Percentiles rank a stretch among this genome's conserved stretches.
phyloP scores from a whole-genome alignment of 2,797 vertebrate species.

The Neosilurus mollespiculum region DNA sequence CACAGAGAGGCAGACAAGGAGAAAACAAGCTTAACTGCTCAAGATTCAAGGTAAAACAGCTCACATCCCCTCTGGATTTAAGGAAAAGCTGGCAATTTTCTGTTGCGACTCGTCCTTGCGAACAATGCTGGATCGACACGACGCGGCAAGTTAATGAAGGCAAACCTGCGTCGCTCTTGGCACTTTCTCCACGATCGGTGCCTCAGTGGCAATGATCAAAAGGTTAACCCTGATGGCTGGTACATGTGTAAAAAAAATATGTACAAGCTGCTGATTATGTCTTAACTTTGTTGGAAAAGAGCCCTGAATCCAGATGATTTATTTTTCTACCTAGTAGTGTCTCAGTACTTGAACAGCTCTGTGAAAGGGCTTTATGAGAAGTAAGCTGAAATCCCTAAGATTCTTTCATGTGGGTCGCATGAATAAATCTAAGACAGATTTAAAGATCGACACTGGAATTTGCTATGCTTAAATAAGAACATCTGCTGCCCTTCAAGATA shows the following conservation, averaged over 20 bases:
- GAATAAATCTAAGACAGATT: conserved; percentile 24
- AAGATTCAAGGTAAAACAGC: conserved; percentile 67
- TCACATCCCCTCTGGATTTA: conserved; percentile 60
- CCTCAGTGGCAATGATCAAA: conserved; percentile 32
- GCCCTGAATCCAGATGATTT: neutral
- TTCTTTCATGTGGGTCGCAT: conserved; percentile 17
- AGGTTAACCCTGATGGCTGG: conserved; percentile 28
- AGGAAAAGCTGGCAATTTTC: conserved; percentile 58
- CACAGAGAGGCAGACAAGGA: conserved; percentile 53
- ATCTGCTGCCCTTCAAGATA: conserved; percentile 34
- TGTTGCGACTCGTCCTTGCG: conserved; percentile 52
- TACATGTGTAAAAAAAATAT: conserved; percentile 14
- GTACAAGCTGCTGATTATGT: conserved; percentile 12
- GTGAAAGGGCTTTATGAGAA: conserved; percentile 1
- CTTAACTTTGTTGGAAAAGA: conserved; percentile 16
- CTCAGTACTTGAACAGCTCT: conserved; percentile 19
- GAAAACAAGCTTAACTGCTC: conserved; percentile 59
- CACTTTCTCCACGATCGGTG: conserved; percentile 16
- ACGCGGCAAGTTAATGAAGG: conserved; percentile 49
- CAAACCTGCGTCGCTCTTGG: conserved; percentile 6
- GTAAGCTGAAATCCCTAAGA: conserved; percentile 15
- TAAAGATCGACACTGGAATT: conserved; percentile 28
- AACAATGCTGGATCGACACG: conserved; percentile 62
- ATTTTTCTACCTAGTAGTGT: conserved; percentile 1
- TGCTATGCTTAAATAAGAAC: conserved; percentile 40